Percentiles rank a stretch among this genome's conserved stretches.
phyloP scores from a whole-genome alignment of 1,140 invertebrate species.

The Papilio aristodemus region DNA sequence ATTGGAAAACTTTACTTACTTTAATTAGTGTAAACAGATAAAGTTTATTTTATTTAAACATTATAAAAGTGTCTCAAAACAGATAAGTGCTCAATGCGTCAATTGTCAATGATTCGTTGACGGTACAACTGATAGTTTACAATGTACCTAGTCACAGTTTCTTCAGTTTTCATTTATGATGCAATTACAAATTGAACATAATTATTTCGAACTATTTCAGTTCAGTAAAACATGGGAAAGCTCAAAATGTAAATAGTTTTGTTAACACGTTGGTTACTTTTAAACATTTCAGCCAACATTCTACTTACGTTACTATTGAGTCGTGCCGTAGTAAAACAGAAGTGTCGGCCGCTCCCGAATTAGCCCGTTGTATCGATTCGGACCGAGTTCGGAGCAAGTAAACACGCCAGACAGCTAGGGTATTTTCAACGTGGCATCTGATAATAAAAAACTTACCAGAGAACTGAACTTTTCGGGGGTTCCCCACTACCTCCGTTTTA shows the following conservation, averaged over 20 bases:
- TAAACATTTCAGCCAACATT: neutral
- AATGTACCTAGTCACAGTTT: too few species aligned
- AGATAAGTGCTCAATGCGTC: too few species aligned
- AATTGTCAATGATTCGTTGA: too few species aligned
- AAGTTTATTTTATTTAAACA: too few species aligned
- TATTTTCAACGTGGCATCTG: slow-evolving; percentile 30
- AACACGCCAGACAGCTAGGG: slow-evolving; percentile 16
- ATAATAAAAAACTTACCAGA: slow-evolving; percentile 26
- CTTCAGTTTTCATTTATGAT: too few species aligned
- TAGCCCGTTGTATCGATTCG: slow-evolving; percentile 29
- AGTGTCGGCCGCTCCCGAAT: slow-evolving; percentile 24
- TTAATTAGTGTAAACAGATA: too few species aligned
- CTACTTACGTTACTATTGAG: slow-evolving; percentile 21
- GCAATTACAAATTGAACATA: too few species aligned
- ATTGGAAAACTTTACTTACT: too few species aligned
- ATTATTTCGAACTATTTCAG: neutral
- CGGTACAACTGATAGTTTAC: too few species aligned
- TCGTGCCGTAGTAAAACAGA: slow-evolving; percentile 20
- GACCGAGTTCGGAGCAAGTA: slow-evolving; percentile 15
- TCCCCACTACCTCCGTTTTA: neutral
- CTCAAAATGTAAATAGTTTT: neutral
- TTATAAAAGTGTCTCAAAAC: too few species aligned
- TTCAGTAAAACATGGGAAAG: neutral
- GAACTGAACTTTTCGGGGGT: slow-evolving; percentile 27
- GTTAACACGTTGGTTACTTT: neutral